Conservation (phyloP, 2,113 vertebrate species). For the Hylia prasina region DNA sequence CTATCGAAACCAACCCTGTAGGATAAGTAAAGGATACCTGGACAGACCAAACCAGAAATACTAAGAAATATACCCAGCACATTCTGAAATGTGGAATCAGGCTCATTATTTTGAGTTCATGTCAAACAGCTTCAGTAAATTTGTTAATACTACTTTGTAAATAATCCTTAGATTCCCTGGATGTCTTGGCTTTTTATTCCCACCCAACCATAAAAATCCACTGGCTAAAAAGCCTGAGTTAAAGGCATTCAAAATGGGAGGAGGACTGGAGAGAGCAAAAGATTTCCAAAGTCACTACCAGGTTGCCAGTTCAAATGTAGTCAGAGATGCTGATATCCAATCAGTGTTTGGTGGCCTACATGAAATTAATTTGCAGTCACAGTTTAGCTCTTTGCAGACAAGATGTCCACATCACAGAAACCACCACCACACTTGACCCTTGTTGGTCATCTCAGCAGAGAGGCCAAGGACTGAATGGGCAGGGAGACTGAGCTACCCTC, state of each 20-base stretch:
- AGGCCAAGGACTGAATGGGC: slow-evolving; percentile 40
- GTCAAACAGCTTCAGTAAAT: neutral
- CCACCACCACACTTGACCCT: slow-evolving; percentile 53
- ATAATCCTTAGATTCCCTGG: neutral
- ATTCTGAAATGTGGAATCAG: neutral
- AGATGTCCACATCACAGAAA: slow-evolving; percentile 50
- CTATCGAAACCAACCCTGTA: neutral
- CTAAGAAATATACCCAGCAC: neutral
- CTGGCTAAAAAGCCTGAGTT: slow-evolving; percentile 55
- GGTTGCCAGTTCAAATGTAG: slow-evolving; percentile 14
- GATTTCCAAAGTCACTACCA: slow-evolving; percentile 32
- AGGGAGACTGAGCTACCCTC: slow-evolving; percentile 65
- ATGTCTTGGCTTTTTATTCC: neutral
- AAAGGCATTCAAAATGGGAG: slow-evolving; percentile 40
- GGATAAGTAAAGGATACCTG: neutral
- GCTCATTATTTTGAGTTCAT: neutral
- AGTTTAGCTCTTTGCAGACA: neutral
- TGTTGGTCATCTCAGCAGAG: slow-evolving; percentile 42
- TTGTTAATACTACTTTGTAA: neutral
- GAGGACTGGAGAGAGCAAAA: slow-evolving; percentile 35
- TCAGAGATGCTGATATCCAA: neutral
- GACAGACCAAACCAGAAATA: neutral
- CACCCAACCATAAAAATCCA: slow-evolving; percentile 37
- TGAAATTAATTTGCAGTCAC: slow-evolving; percentile 29
- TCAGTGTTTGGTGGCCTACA: slow-evolving; percentile 15